Evolutionary conservation across 1,140 invertebrate species (phyloP), one percentile per base, ranked within the genome.

Genomic region (Platyura marginata): DNA sequence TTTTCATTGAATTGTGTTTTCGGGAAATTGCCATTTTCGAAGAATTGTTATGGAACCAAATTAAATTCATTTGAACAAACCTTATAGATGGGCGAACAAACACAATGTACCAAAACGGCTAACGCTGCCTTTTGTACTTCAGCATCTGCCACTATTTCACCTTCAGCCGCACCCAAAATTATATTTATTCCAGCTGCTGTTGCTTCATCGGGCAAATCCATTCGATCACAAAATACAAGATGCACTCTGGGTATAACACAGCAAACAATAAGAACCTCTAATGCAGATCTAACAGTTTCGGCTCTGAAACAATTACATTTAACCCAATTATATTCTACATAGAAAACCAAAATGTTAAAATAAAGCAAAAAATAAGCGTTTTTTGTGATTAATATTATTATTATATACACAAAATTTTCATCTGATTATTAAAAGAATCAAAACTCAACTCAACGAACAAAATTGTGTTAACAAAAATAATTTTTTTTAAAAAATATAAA

Each of bases 41-140:
- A n/a, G n/a, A n/a, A n/a, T n/a, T n/a, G n/a, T n/a, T n/a, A n/a
- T n/a, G n/a, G n/a, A n/a, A n/a, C n/a, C 15, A 10, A 36, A 11
- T 11, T 16, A 36, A 36, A 36, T 36, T 36, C 15, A n/a, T 36
- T 5, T 15, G 34, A n/a, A 57, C 60, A 64, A 66, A 86, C 83
- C 57, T 84, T 72, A 46, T 81, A 73, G 15, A 88, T 74, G 1
- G 91, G 89, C 11, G 86, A 86, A 65, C 90, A 95, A 3, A 94
- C 86, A 64, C 88, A 92, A 57, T 93, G 94, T 36, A 89, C 81
- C 21, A 96, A 70, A 9, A 91, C 79, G 49, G 80, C 75, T 0
- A 96, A 64, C 0, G 91, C 90, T 0, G 90, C 80, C 54, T 86
- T 83, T 55, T 93, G 82, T 0, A 95, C 88, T 55, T 96, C 91